phyloP scores from a whole-genome alignment of 2,113 vertebrate species.

The Dolichotis patagonum region DNA sequence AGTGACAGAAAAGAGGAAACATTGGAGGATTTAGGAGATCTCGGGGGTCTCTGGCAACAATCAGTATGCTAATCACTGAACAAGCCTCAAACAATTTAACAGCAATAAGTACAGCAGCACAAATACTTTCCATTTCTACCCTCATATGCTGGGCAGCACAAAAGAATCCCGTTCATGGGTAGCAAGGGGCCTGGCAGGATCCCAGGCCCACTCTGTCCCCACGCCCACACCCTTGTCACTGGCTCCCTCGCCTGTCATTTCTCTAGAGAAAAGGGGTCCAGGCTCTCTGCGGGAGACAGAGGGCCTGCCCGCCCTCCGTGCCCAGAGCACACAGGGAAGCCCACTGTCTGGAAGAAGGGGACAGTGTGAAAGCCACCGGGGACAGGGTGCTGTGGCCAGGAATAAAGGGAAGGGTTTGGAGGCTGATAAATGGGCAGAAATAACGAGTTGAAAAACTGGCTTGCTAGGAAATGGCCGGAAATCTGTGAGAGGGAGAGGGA shows the following conservation, averaged over 20 bases:
- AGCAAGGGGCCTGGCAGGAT: conserved; percentile 35
- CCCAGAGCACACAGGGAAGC: background rate
- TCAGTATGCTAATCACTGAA: conserved; percentile 37
- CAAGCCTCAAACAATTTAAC: background rate
- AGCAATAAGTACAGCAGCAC: background rate
- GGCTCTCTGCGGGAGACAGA: background rate
- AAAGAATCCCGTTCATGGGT: background rate
- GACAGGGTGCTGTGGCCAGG: background rate
- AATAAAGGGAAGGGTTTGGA: conserved; percentile 1
- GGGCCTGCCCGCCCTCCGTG: background rate
- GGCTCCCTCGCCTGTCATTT: background rate
- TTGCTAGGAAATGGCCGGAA: conserved; percentile 9
- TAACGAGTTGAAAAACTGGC: conserved; percentile 7
- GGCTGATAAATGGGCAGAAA: conserved; percentile 15
- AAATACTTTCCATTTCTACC: conserved; percentile 8
- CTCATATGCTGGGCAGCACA: background rate
- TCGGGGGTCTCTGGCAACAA: conserved; percentile 16
- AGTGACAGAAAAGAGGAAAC: background rate
- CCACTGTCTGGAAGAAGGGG: background rate
- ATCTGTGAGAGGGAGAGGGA: background rate
- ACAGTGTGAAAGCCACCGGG: background rate
- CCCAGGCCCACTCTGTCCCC: conserved; percentile 12
- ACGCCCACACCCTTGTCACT: conserved; percentile 20
- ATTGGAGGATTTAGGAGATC: background rate
- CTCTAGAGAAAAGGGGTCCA: conserved; percentile 31